These are phyloP conservation scores for Nephrotoma flavescens DNA, from an alignment of 2,888 invertebrate species.

Conservation along the genomic window DNA sequence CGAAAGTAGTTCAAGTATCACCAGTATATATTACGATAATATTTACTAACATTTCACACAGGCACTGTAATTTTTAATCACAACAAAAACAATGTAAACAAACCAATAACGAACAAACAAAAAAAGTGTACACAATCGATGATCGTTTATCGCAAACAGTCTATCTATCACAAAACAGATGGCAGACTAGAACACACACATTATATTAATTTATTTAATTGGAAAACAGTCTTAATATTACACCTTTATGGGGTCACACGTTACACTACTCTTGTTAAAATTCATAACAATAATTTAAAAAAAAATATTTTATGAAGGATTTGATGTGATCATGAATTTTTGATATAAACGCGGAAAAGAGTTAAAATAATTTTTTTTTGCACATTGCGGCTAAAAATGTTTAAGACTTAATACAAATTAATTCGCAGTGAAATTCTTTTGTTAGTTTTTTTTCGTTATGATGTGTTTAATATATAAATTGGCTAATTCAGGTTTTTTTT, in stretches of 20 bases:
- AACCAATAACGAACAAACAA: too few species aligned
- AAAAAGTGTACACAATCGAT: too few species aligned
- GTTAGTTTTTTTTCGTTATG: neutral
- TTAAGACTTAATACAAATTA: neutral
- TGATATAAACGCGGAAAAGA: neutral
- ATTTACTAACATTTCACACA: too few species aligned
- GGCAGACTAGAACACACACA: neutral
- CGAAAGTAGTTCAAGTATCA: too few species aligned
- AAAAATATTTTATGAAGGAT: neutral
- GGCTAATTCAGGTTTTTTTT: neutral
- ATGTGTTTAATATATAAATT: neutral
- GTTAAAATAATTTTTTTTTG: neutral
- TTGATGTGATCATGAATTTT: neutral
- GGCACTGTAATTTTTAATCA: too few species aligned
- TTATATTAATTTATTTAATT: neutral
- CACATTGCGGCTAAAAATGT: neutral
- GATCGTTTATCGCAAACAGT: neutral
- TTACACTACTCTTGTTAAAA: neutral
- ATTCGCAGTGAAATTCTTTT: neutral
- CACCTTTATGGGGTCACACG: neutral
- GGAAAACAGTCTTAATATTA: neutral
- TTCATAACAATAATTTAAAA: neutral
- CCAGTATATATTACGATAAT: too few species aligned
- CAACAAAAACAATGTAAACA: too few species aligned
- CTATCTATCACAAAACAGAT: neutral